Percentiles rank a stretch among this genome's conserved stretches.
Conservation (phyloP, 2,113 vertebrate genomes). For the Syngnathus typhle region DNA sequence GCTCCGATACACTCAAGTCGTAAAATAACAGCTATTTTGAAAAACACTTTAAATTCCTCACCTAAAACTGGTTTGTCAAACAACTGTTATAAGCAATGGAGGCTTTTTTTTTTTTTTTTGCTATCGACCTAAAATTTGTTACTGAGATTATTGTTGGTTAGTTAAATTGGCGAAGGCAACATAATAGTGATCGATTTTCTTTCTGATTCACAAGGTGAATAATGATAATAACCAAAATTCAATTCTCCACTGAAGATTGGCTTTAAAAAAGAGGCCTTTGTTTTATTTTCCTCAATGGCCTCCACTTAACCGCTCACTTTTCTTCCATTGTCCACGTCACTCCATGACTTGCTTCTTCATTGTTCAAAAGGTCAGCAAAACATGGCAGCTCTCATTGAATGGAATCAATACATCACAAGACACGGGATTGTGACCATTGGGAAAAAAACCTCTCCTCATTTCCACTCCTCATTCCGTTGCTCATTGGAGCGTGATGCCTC, state of each 20-base stretch:
- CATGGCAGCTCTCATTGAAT: not conserved
- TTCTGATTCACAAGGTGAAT: too few relatives aligned
- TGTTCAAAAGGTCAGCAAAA: not conserved
- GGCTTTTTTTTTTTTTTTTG: too few relatives aligned
- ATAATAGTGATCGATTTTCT: too few relatives aligned
- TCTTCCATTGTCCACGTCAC: not conserved
- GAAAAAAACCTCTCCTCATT: not conserved
- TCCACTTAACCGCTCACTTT: not conserved
- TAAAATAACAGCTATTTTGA: not conserved
- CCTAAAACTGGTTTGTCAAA: too few relatives aligned
- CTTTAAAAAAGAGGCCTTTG: too few relatives aligned
- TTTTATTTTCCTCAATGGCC: too few relatives aligned
- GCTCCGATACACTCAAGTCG: not conserved
- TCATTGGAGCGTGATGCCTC: not conserved
- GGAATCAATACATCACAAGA: conserved; percentile 2
- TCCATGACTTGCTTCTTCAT: not conserved
- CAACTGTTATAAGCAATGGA: too few relatives aligned
- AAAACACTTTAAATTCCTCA: not conserved
- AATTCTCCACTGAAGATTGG: too few relatives aligned
- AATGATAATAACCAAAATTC: too few relatives aligned
- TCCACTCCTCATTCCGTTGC: not conserved
- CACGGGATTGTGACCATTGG: not conserved
- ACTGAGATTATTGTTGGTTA: too few relatives aligned
- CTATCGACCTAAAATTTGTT: too few relatives aligned
- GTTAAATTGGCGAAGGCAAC: too few relatives aligned